Evolutionary conservation across 2,888 invertebrate species (phyloP).

Genomic region (Nipponacmea schrenckii): DNA sequence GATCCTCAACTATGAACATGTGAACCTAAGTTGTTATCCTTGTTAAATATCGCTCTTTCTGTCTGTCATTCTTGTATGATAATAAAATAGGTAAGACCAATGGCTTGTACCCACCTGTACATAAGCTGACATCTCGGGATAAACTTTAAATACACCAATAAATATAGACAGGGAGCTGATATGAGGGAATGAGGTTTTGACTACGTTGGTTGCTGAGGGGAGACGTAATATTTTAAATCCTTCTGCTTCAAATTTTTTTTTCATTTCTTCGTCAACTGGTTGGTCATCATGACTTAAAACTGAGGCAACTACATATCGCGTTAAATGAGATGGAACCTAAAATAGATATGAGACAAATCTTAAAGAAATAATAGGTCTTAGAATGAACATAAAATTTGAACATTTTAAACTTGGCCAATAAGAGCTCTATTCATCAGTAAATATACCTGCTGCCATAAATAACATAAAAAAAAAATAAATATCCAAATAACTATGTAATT

Average conservation of each 20-base stretch:
- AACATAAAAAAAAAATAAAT: too few relatives aligned
- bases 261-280: constrained; percentile 40
- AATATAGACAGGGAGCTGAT: constrained; percentile 67
- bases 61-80: too few relatives aligned
- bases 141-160: constrained; percentile 68
- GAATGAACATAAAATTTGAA: too few relatives aligned
- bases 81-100: too few relatives aligned
- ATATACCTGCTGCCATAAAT: too few relatives aligned
- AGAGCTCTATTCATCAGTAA: too few relatives aligned
- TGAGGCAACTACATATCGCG: constrained; percentile 67
- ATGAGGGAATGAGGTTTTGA: constrained; percentile 68
- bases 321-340: neutral
- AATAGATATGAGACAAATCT: neutral
- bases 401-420: too few relatives aligned
- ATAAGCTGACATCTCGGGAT: constrained; percentile 67
- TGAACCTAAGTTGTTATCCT: too few relatives aligned
- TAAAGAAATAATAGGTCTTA: too few relatives aligned
- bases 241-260: constrained; percentile 53
- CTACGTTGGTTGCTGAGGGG: constrained; percentile 67
- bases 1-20: too few relatives aligned
- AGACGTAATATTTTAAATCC: constrained; percentile 65
- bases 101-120: constrained; percentile 64
- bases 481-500: too few relatives aligned
- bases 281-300: constrained; percentile 57
- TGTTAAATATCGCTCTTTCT: too few relatives aligned